Base-by-base conservation (phyloP, 2,113 vertebrate species). In the Syngnathus typhle region DNA sequence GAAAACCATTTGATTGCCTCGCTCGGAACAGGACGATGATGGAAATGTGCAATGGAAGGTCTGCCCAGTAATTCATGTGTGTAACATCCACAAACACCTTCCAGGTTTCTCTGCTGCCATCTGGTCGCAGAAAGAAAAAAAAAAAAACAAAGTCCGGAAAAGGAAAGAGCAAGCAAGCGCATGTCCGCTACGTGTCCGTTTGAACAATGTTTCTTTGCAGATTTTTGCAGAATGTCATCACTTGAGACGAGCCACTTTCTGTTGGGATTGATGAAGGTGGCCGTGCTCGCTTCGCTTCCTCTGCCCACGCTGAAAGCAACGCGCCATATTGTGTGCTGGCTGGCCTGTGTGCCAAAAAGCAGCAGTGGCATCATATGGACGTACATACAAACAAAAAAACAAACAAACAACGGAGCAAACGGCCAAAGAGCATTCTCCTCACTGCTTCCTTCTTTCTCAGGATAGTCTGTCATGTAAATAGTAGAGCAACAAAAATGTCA, bases 331-430 rank as follows among this genome's bases (percentile, higher is more conserved):
- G 74, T 58, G 69, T 54, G 1, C 6, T 61, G 52, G 1, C 6
- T 61, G 67, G 27, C 51, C 60, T 41, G 59, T 56, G 15, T 80
- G 82, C 71, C 79, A 82, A 55, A 23, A 70, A 68, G 64, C 72
- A 72, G 75, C 63, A 67, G 66, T 69, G 32, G 59, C 64, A 68
- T 43, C 60, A 68, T 64, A 58, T 32, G 27, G 27, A 32, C 27
- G 27, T 3, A 32, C 27, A 32, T 3, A 32, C 27, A 3, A 32
- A 32, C 27, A 32, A 32, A 32, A 2, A 3, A 32, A 32, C 27
- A 32, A 32, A 3, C 62, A 71, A 76, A 76, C 74, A 77, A 69
- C 46, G 65, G 41, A 69, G 12, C 67, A 68, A 64, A 18, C 49
- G 39, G 55, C 43, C 52, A 37, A 32, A 69, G 38, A 67, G 13